phyloP scores from a whole-genome alignment of 2,888 invertebrate genomes.

The Vesta saturnalis region DNA sequence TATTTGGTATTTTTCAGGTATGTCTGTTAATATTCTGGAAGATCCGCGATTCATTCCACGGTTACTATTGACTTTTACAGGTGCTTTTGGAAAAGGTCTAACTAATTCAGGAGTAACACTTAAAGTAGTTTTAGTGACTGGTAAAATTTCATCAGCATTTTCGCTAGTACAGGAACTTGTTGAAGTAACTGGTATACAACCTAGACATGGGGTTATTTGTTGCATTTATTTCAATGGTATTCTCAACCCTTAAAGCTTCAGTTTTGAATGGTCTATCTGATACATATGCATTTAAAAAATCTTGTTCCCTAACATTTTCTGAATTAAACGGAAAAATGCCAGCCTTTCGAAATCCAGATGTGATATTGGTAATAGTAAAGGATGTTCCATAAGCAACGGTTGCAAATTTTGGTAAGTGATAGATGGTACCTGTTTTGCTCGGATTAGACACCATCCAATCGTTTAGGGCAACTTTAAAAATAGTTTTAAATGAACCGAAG shows the following conservation, averaged over 20 bases:
- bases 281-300: slow-evolving; percentile 1
- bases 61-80: slow-evolving; percentile 6
- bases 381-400: neutral
- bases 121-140: no score
- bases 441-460: neutral
- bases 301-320: neutral
- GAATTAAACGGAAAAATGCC: neutral
- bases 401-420: no score
- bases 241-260: no score
- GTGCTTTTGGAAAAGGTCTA: no score
- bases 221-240: slow-evolving; percentile 10
- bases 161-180: slow-evolving; percentile 7
- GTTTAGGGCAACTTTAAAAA: slow-evolving; percentile 4
- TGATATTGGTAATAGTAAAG: slow-evolving; percentile 7
- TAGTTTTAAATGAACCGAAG: neutral
- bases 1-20: slow-evolving; percentile 6
- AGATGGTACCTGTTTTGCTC: neutral
- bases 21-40: slow-evolving; percentile 5
- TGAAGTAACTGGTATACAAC: slow-evolving; percentile 7
- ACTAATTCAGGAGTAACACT: no score
- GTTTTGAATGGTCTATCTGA: slow-evolving; percentile 6
- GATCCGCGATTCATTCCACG: slow-evolving; percentile 2
- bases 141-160: neutral
- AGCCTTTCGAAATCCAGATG: neutral
- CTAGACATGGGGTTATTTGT: neutral